Base-by-base conservation (phyloP, 2,113 vertebrate species). In the Gnathonemus echidnorhynchus region DNA sequence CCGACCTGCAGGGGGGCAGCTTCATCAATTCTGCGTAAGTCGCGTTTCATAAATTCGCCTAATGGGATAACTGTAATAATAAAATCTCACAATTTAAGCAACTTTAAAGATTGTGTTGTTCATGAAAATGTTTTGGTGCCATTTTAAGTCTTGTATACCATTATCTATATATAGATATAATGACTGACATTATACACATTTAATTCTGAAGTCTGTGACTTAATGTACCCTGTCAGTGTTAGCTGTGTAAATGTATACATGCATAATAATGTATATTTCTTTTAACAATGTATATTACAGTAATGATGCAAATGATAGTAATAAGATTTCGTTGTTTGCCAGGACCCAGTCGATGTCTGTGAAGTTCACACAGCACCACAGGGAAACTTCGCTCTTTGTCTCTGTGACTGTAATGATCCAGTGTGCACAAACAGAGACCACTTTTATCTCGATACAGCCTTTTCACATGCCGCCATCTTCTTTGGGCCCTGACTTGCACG, bases 301-400 rank as follows among this genome's bases (percentile, higher is more conserved):
- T 77, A 77, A 5, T 77, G 4, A 74, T 15, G 66, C 11, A 74
- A 31, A 74, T 74, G 3, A 77, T 39, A 17, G 31, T 77, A 77
- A 77, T 77, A 39, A 85, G 15, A 85, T 46, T 83, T 91, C 19
- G 56, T 46, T 89, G 24, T 85, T 74, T 50, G 3, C 3, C 91
- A 96, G 96, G 92, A 94, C 91, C 86, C 91, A 92, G 86, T 21
- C 89, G 17, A 39, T 96, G 52, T 93, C 94, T 15, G 53, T 97
- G 1, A 95, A 96, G 92, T 96, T 96, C 89, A 96, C 96, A 21
- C 97, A 96, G 89, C 94, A 95, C 92, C 95, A 96, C 91, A 93
- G 90, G 88, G 94, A 95, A 90, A 95, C 95, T 0, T 92, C 89
- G 45, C 92, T 96, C 42, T 94, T 96, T 89, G 88, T 96, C 88